phyloP scores from a whole-genome alignment of 23 tunicate species.

The Oikopleura albicans region DNA sequence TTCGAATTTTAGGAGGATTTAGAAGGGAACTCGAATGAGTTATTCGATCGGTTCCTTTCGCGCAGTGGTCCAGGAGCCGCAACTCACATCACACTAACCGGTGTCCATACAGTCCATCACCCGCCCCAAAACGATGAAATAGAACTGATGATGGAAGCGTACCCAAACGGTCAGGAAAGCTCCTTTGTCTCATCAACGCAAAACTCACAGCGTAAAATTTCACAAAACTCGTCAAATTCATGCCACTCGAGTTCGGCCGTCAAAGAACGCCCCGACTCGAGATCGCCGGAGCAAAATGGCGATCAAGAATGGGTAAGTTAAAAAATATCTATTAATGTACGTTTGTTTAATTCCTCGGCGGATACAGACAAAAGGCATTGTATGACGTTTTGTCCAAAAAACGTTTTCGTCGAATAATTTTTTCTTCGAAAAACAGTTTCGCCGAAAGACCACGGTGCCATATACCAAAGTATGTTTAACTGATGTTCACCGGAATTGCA shows the following conservation, averaged over 20 bases:
- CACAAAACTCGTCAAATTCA: background rate
- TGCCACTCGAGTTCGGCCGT: background rate
- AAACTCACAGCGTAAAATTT: background rate
- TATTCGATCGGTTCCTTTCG: constrained; percentile 12
- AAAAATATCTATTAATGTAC: no score
- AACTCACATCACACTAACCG: background rate
- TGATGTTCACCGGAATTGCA: no score
- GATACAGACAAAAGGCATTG: no score
- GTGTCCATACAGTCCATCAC: background rate
- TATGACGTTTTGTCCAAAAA: no score
- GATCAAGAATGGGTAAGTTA: constrained; percentile 17
- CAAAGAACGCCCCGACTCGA: background rate
- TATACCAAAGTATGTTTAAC: no score
- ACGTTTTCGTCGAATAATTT: no score
- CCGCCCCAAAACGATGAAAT: background rate
- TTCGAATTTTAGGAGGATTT: background rate
- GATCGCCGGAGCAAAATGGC: constrained; percentile 13
- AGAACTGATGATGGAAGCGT: background rate
- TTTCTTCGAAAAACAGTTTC: no score
- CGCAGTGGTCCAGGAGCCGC: background rate
- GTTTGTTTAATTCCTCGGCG: no score
- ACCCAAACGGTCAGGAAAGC: constrained; percentile 12
- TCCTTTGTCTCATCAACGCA: background rate
- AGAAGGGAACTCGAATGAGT: constrained; percentile 8
- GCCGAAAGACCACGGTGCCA: no score